Conservation (phyloP, 2,797 vertebrate species). For the Cirrhinus mrigala region DNA sequence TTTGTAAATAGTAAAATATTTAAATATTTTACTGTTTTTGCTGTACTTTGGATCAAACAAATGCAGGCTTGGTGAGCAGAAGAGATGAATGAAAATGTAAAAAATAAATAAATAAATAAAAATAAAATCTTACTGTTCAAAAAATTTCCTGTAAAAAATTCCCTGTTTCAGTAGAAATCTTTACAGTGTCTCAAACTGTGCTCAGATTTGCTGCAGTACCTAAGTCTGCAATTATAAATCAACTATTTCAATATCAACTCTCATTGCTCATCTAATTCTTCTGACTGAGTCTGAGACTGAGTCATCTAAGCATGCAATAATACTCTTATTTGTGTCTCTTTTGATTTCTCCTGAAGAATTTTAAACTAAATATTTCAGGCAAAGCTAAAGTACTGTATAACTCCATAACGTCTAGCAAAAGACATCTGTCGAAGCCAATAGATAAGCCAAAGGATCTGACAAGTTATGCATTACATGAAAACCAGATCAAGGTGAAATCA, state of each 20-base stretch:
- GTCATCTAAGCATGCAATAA: not conserved
- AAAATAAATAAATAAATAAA: too few relatives aligned
- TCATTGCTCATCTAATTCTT: not conserved
- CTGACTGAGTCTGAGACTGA: not conserved
- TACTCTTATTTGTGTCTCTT: not conserved
- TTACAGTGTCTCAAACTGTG: not conserved
- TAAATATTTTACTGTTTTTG: too few relatives aligned
- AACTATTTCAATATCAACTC: not conserved
- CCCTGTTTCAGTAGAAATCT: not conserved
- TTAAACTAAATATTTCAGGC: not conserved
- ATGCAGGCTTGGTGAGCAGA: too few relatives aligned
- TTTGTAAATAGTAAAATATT: too few relatives aligned
- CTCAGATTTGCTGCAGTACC: not conserved
- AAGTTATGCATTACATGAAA: not conserved
- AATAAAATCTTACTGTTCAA: too few relatives aligned
- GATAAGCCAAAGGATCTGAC: not conserved
- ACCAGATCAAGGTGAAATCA: slow-evolving; percentile 15
- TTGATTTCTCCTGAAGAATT: not conserved
- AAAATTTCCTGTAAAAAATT: too few relatives aligned
- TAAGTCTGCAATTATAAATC: not conserved
- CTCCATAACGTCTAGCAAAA: not conserved
- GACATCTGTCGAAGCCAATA: not conserved
- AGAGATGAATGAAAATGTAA: too few relatives aligned
- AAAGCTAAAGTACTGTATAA: too few relatives aligned
- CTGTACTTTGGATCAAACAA: too few relatives aligned